Base-by-base conservation (phyloP, 1,140 invertebrate species). In the Ostrea edulis region DNA sequence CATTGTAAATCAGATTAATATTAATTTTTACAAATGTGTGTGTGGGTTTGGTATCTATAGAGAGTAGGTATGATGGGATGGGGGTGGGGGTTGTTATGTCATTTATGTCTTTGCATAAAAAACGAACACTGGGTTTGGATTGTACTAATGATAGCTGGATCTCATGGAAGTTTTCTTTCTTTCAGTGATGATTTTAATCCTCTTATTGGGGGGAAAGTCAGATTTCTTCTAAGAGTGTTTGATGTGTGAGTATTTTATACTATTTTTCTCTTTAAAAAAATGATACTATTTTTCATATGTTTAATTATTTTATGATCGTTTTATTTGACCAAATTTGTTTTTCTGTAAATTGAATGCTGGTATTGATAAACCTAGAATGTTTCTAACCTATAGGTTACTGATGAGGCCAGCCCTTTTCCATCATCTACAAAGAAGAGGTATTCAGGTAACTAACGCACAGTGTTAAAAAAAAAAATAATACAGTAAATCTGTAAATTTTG, bases 371-470 rank as follows among this genome's bases (percentile, higher is more conserved):
- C 1, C 35, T 44, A 44, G 35, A 1, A 2, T 44, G 35, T 44
- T 44, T 44, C 35, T 44, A 44, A 44, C 35, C 11, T 35, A 25
- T 77, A 93, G 95, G 25, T 90, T 97, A n/a, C 91, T 97, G 52
- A 96, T 97, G 95, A 95, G 96, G 88, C 96, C 96, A 83, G 94
- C 95, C 90, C 94, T 97, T 88, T 96, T 97, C 92, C 95, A 95
- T 87, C 97, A 97, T 94, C 94, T 97, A 86, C 94, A 95, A 90
- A 96, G 96, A 92, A 95, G 97, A 90, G 97, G 97, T 53, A 97
- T 97, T 92, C 96, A 97, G 93, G 97, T 97, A 95, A 25, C 17
- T 22, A 0, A 35, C 17, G 8, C 5, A 44, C 35, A 81, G 25
- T 81, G 25, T 77, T 29, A 12, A 35, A 14, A 44, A 35, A 25